phyloP scores from a whole-genome alignment of 2,888 invertebrate species.

The Drosophila planitibia region DNA sequence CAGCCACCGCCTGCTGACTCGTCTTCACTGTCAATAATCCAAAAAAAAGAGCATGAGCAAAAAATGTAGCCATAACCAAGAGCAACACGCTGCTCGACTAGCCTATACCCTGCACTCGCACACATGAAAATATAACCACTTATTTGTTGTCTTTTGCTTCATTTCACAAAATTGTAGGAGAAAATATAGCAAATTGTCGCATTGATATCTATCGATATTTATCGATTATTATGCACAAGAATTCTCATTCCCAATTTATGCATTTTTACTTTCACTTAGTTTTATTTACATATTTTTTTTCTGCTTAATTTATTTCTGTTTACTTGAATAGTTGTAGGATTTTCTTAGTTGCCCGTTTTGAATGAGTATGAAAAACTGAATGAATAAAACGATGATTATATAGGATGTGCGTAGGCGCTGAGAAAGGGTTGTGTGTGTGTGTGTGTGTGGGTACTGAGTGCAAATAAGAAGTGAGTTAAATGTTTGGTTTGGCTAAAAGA shows the following conservation, averaged over 20 bases:
- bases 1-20: slow-evolving; percentile 28
- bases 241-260: no score
- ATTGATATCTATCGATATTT: background rate
- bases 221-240: background rate
- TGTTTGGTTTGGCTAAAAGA: background rate
- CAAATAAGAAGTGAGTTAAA: no score
- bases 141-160: background rate
- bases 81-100: background rate
- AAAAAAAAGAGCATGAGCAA: slow-evolving; percentile 58
- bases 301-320: background rate
- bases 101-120: background rate
- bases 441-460: no score
- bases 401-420: background rate
- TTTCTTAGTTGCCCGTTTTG: background rate
- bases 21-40: slow-evolving; percentile 63
- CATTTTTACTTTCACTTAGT: no score
- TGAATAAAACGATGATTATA: slow-evolving; percentile 31
- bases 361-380: slow-evolving; percentile 4
- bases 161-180: background rate
- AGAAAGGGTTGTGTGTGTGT: no score
- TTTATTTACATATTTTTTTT: no score
- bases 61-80: background rate
- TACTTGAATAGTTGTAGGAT: background rate
- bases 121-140: background rate
- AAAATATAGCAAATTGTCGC: background rate